Percentiles rank a stretch among this genome's conserved stretches.
phyloP scores from a whole-genome alignment of 2,797 vertebrate species.

The Pteronotus mesoamericanus region DNA sequence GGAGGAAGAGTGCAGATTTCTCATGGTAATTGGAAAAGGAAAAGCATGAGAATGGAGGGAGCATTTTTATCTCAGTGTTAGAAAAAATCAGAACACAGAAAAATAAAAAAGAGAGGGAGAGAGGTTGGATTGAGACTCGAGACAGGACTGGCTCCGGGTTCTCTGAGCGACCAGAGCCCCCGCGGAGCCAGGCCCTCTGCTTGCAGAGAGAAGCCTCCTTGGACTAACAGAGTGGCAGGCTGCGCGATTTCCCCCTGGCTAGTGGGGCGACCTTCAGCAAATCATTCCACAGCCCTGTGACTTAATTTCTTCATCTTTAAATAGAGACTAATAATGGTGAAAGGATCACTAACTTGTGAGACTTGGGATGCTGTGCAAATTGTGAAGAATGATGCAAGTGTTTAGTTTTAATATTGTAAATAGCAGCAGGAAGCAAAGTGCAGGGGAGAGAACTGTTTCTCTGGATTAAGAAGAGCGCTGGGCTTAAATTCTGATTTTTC shows the following conservation, averaged over 20 bases:
- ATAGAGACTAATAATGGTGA: background rate
- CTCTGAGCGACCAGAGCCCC: background rate
- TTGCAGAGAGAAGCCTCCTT: background rate
- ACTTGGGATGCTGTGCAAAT: background rate
- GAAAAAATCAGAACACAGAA: background rate
- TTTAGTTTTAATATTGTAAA: background rate
- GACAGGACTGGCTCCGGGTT: background rate
- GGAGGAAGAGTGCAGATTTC: background rate
- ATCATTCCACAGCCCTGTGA: background rate
- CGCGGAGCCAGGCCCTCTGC: background rate
- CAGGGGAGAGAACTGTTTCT: background rate
- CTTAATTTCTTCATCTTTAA: conserved; percentile 36
- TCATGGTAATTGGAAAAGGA: background rate
- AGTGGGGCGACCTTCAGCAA: background rate
- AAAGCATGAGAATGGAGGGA: background rate
- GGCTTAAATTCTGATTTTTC: background rate
- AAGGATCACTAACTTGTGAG: background rate
- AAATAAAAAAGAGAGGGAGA: background rate
- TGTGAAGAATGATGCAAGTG: background rate
- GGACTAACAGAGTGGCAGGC: background rate
- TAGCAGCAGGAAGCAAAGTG: background rate
- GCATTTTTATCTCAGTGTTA: background rate
- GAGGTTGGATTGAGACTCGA: background rate
- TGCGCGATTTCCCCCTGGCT: background rate
- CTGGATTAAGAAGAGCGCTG: background rate